Evolutionary conservation across 2,113 vertebrate species (phyloP).

Genomic region (Sarotherodon lohbergeri): DNA sequence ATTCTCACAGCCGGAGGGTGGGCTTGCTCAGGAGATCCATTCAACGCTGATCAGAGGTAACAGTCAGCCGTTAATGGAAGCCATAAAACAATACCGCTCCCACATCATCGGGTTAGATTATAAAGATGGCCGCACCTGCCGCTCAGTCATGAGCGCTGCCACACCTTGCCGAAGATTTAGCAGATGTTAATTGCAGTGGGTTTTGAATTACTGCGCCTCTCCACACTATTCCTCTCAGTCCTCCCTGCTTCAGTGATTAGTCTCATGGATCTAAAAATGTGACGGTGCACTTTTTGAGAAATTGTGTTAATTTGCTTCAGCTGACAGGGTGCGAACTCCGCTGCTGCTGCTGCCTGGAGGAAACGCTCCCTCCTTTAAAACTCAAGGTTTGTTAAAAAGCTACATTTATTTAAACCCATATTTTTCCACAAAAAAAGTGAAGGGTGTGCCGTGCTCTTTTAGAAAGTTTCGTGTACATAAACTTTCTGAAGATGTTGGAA

Average conservation of each 20-base stretch:
- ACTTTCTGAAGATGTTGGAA: neutral
- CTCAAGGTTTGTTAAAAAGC: neutral
- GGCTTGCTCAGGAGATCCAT: conserved; percentile 42
- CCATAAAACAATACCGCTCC: conserved; percentile 46
- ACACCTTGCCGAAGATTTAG: conserved; percentile 5
- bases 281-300: conserved; percentile 24
- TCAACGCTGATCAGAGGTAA: conserved; percentile 8
- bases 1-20: conserved; percentile 16
- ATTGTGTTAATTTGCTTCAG: conserved; percentile 30
- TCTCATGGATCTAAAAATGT: conserved; percentile 1
- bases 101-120: conserved; percentile 7
- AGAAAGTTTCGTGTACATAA: neutral
- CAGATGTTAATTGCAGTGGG: neutral
- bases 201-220: conserved; percentile 2
- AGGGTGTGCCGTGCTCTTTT: neutral
- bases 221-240: neutral
- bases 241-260: conserved; percentile 7
- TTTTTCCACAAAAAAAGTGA: neutral
- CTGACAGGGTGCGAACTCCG: conserved; percentile 2
- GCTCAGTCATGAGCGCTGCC: neutral
- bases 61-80: conserved; percentile 37
- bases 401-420: neutral
- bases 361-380: neutral
- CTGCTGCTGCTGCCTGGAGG: neutral
- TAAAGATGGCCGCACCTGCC: conserved; percentile 2